A percentile compares a stretch with the other conserved stretches of the same genome.
phyloP scores from a whole-genome alignment of 2,888 invertebrate species.

The Drosophila multiciliata region DNA sequence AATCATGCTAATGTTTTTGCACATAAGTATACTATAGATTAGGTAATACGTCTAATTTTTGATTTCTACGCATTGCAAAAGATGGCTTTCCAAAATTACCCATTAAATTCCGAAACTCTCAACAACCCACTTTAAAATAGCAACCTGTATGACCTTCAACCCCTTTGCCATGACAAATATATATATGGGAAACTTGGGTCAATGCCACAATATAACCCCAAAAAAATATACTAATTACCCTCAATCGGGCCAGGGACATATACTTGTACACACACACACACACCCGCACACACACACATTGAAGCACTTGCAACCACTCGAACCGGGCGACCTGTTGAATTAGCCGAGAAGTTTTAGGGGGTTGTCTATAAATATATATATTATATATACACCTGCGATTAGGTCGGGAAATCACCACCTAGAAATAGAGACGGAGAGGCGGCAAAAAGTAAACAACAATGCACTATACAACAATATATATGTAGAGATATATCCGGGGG shows the following conservation, averaged over 20 bases:
- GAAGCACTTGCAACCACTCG: slow-evolving; percentile 47
- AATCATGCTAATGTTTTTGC: background rate
- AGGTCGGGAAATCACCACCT: slow-evolving; percentile 62
- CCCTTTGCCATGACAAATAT: slow-evolving; percentile 16
- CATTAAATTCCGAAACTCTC: slow-evolving; percentile 31
- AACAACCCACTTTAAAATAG: slow-evolving; percentile 4
- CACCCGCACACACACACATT: slow-evolving; percentile 22
- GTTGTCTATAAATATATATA: slow-evolving; percentile 45
- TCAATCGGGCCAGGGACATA: slow-evolving; percentile 32
- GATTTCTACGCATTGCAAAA: background rate
- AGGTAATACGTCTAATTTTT: background rate
- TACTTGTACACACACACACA: slow-evolving; percentile 10
- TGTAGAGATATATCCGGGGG: slow-evolving; percentile 51
- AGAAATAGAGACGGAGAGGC: slow-evolving; percentile 45
- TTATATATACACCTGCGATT: slow-evolving; percentile 54
- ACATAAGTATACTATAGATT: slow-evolving; percentile 44
- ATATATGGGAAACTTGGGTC: slow-evolving; percentile 45
- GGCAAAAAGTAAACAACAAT: slow-evolving; percentile 49
- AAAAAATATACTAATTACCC: slow-evolving; percentile 60
- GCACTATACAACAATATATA: slow-evolving; percentile 11
- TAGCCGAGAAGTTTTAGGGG: slow-evolving; percentile 48
- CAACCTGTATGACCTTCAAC: slow-evolving; percentile 48
- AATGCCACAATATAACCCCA: slow-evolving; percentile 57
- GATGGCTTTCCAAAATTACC: background rate
- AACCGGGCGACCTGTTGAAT: slow-evolving; percentile 62